Conservation (phyloP, 2,888 invertebrate species). For the Apodemia zela region DNA sequence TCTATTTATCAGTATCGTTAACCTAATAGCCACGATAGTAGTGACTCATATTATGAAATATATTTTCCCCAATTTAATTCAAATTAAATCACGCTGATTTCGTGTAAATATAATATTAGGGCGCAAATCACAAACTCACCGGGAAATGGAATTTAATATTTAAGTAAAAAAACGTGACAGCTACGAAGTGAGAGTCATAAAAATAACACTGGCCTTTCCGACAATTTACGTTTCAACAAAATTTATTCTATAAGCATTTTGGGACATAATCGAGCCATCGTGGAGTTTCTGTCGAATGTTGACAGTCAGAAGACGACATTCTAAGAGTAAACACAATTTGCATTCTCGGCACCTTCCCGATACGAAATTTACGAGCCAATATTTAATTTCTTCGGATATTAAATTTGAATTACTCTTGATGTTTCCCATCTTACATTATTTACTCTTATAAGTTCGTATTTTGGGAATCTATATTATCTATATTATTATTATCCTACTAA, state of each 20-base stretch:
- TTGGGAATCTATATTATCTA: no score
- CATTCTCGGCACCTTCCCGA: conserved; percentile 44
- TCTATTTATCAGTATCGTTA: no score
- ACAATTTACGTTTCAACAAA: conserved; percentile 23
- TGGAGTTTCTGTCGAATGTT: conserved; percentile 37
- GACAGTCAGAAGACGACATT: conserved; percentile 45
- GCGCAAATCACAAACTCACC: conserved; percentile 7
- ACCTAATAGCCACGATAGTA: no score
- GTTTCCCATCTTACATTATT: neutral
- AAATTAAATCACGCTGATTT: conserved; percentile 19
- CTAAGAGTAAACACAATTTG: conserved; percentile 47
- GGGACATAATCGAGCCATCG: conserved; percentile 38
- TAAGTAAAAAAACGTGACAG: conserved; percentile 21
- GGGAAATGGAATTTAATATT: conserved; percentile 21
- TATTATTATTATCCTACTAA: no score
- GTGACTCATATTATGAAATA: neutral
- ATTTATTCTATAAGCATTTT: conserved; percentile 35
- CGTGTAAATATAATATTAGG: conserved; percentile 20
- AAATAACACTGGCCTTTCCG: conserved; percentile 19
- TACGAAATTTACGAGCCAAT: conserved; percentile 42
- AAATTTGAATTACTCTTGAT: conserved; percentile 23
- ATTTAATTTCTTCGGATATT: conserved; percentile 38
- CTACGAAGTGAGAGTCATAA: conserved; percentile 16
- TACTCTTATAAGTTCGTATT: neutral
- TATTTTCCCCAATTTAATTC: conserved; percentile 4